phyloP scores from a whole-genome alignment of 2,888 invertebrate species.

The Campoplex capitator region DNA sequence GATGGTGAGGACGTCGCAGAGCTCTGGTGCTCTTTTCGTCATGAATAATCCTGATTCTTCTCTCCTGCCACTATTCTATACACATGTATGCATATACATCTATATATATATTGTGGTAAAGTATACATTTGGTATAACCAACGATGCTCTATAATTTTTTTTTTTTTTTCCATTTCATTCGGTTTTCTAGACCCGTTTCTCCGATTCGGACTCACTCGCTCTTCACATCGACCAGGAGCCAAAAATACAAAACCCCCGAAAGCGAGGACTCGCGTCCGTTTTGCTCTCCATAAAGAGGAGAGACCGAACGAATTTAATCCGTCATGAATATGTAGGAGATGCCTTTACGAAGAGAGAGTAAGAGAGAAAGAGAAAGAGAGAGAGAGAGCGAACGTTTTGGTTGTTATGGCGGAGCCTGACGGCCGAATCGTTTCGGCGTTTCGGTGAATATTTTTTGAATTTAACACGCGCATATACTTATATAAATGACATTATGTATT shows the following conservation, averaged over 20 bases:
- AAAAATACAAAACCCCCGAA: conserved; percentile 38
- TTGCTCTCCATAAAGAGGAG: conserved; percentile 55
- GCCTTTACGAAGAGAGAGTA: background rate
- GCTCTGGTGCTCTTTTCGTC: conserved; percentile 61
- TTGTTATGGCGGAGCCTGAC: conserved; percentile 21
- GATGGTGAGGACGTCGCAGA: conserved; percentile 52
- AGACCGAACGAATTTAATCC: conserved; percentile 77
- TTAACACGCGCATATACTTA: conserved; percentile 56
- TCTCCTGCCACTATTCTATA: conserved; percentile 41
- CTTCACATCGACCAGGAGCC: conserved; percentile 33
- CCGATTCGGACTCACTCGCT: conserved; percentile 59
- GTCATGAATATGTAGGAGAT: conserved; percentile 79
- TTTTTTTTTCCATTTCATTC: conserved; percentile 68
- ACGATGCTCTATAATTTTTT: conserved; percentile 43
- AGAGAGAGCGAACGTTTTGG: conserved; percentile 41
- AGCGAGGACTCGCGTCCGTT: conserved; percentile 33
- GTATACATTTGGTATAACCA: conserved; percentile 36
- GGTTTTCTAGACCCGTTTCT: conserved; percentile 58
- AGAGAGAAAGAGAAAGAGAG: conserved; percentile 41
- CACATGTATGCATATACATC: background rate
- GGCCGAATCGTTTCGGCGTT: conserved; percentile 43
- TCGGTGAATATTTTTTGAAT: conserved; percentile 53
- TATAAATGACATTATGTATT: conserved; percentile 40
- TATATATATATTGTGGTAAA: background rate
- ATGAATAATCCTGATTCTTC: conserved; percentile 81